Conservation (phyloP, 2,888 invertebrate genomes). For the Spodoptera picta region DNA sequence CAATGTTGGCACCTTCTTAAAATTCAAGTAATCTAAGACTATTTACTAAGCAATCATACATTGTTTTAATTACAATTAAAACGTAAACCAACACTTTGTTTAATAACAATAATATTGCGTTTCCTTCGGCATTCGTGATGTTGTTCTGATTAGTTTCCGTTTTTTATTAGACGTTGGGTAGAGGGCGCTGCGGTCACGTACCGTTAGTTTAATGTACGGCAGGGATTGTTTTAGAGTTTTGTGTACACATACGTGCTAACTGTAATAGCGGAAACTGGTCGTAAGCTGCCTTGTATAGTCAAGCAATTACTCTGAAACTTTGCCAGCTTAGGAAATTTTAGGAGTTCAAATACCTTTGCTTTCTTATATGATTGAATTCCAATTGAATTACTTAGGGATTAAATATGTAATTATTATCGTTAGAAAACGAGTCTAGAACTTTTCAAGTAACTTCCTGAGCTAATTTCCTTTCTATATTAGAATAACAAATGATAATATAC, state of each 20-base stretch:
- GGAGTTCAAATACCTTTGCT: conserved; percentile 41
- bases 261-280: conserved; percentile 61
- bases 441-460: no score
- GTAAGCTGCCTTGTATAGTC: conserved; percentile 58
- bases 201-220: conserved; percentile 55
- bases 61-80: conserved; percentile 39
- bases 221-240: conserved; percentile 54
- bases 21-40: not conserved
- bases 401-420: no score
- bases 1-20: no score
- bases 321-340: conserved; percentile 20
- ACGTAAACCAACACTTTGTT: conserved; percentile 50
- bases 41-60: not conserved
- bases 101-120: conserved; percentile 57
- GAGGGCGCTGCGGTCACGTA: conserved; percentile 64
- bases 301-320: conserved; percentile 47
- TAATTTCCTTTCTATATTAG: no score
- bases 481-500: no score
- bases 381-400: no score
- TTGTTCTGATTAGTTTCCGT: conserved; percentile 63
- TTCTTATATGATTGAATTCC: not conserved
- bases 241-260: conserved; percentile 60
- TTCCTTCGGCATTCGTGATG: conserved; percentile 60
- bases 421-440: no score
- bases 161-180: conserved; percentile 60